These are phyloP conservation scores for Aphis gossypii DNA, from an alignment of 1,140 invertebrate genomes.

Conservation along the genomic window DNA sequence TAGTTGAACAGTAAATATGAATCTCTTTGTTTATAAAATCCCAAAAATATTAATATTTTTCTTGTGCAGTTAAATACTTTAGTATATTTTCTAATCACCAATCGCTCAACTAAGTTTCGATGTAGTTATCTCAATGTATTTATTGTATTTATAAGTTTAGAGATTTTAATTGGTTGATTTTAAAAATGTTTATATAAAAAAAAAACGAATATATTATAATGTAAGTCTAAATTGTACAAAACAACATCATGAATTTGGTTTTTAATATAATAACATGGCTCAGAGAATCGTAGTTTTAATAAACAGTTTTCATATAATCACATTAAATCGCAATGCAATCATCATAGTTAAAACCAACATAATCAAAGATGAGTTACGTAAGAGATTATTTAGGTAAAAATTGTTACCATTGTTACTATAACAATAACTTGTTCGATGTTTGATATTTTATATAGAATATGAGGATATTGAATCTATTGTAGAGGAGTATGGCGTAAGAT, in stretches of 20 bases:
- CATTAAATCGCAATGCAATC: background rate
- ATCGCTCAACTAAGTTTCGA: background rate
- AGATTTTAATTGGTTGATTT: background rate
- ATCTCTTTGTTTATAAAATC: background rate
- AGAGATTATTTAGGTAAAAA: no score
- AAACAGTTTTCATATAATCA: background rate
- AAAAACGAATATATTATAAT: background rate
- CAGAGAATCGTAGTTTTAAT: background rate
- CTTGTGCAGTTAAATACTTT: background rate
- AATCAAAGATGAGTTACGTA: no score
- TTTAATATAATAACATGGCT: background rate
- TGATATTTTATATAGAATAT: no score
- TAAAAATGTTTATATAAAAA: background rate
- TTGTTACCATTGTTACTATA: no score
- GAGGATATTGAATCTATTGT: no score
- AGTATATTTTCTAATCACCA: background rate
- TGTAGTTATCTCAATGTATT: background rate
- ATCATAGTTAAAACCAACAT: no score
- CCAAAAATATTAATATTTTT: background rate
- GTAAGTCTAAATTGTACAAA: background rate
- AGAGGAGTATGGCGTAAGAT: no score
- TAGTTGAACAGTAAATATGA: background rate
- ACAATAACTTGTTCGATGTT: no score
- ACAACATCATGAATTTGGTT: background rate
- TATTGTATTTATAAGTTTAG: no score